Base-by-base conservation (phyloP, 2,888 invertebrate genomes). In the Steinernema hermaphroditum region DNA sequence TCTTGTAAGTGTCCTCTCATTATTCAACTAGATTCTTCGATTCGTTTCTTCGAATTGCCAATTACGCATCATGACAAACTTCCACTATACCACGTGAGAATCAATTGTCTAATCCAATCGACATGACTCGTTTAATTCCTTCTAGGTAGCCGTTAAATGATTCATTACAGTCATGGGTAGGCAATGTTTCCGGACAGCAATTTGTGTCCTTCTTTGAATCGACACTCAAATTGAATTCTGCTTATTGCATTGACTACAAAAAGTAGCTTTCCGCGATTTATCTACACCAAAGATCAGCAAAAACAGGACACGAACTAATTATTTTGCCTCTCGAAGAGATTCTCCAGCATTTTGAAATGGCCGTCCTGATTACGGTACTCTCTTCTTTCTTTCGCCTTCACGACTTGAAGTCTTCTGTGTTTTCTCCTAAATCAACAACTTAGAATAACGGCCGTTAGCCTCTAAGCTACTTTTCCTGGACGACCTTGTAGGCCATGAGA, bases 281-380 rank as follows among this genome's bases (percentile, higher is more conserved):
- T 19, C 16, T 54, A 2, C 24, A 54, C 6, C 12, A 12, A 14
- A 14, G 6, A 4, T 54, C 27, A 8, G 27, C 9, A 19, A 12
- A 16, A 16, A n/a, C 4, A 22, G 2, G 27, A 4, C 6, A 37
- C 4, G 37, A 37, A 37, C 12, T 16, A 54, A 9, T 62, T 29
- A 8, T 62, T 32, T 8, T 16, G 32, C 19, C 32, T 62, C 34
- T 32, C 62, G 62, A 62, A 62, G 16, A 62, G 19, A 19, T 62
- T 24, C 4, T 32, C 62, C 12, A 62, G 62, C 62, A 62, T 62
- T 27, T 32, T 62, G 19, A 62, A 62, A 34, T 62, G 62, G 1
- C 29, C 62, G n/a, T 29, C 62, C 29, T 62, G 62, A 32, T 62
- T 62, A 24, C 29, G 27, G 32, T 62, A 62, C 32, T 62, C 32